These are phyloP conservation scores for Balanococcus diminutus DNA, from an alignment of 2,888 invertebrate genomes.

Conservation along the genomic window DNA sequence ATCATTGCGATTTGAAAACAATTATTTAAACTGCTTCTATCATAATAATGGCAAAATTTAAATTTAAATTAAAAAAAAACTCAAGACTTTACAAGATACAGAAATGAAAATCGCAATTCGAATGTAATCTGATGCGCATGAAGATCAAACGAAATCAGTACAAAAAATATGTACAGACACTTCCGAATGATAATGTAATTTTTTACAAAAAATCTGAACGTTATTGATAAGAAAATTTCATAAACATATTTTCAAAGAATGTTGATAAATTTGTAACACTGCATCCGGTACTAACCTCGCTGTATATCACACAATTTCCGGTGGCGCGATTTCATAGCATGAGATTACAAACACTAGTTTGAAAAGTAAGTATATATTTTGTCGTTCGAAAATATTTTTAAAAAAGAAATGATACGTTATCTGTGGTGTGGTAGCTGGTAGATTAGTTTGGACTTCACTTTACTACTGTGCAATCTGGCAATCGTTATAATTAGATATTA, in stretches of 20 bases:
- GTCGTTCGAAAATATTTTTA: too few relatives aligned
- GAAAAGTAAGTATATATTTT: too few relatives aligned
- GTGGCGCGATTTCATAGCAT: not conserved
- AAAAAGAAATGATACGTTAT: too few relatives aligned
- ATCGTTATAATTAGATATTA: too few relatives aligned
- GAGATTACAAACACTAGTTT: not conserved
- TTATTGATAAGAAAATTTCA: not conserved
- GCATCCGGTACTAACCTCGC: not conserved
- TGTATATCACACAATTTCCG: not conserved
- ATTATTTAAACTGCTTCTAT: too few relatives aligned
- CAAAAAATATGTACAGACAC: not conserved
- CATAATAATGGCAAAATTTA: not conserved
- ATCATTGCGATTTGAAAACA: too few relatives aligned
- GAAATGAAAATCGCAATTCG: not conserved
- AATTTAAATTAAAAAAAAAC: not conserved
- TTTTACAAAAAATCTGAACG: not conserved
- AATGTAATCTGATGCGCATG: not conserved
- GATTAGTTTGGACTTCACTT: too few relatives aligned
- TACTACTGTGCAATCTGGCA: too few relatives aligned
- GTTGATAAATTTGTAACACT: not conserved
- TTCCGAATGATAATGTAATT: not conserved
- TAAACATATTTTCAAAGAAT: not conserved
- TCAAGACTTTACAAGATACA: not conserved
- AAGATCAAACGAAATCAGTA: not conserved
- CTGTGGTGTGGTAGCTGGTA: too few relatives aligned